These are phyloP conservation scores for Nasonia oneida DNA, from an alignment of 2,888 invertebrate species.

Conservation along the genomic window DNA sequence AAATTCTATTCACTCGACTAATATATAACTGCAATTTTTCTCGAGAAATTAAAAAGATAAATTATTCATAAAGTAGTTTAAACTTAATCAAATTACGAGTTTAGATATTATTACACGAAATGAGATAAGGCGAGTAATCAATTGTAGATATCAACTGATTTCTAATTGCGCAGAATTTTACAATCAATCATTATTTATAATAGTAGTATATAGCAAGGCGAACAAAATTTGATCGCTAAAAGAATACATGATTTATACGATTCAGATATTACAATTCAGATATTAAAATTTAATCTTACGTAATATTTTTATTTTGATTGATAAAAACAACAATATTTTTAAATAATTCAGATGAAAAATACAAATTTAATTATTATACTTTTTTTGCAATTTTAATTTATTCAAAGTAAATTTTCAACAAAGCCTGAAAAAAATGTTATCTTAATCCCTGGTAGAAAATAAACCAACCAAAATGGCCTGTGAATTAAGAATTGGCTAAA, in stretches of 20 bases:
- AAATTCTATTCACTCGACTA: not conserved
- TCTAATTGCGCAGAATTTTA: constrained; percentile 17
- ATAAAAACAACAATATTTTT: too few relatives aligned
- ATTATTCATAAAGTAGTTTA: not conserved
- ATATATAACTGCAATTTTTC: too few relatives aligned
- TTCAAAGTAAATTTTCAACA: too few relatives aligned
- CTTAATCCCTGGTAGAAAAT: not conserved
- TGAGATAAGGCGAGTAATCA: not conserved
- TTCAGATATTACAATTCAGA: not conserved
- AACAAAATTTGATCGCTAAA: not conserved
- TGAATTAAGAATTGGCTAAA: too few relatives aligned
- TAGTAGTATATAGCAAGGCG: not conserved
- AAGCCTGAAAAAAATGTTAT: not conserved
- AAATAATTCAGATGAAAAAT: too few relatives aligned
- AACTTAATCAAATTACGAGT: not conserved
- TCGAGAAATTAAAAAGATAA: not conserved
- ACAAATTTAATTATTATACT: too few relatives aligned
- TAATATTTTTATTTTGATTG: not conserved
- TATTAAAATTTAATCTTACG: not conserved
- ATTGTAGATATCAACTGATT: constrained; percentile 5
- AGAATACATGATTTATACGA: not conserved
- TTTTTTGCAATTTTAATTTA: too few relatives aligned
- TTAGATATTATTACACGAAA: not conserved
- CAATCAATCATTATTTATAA: not conserved
- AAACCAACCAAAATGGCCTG: too few relatives aligned